These are phyloP conservation scores for Pituophis catenifer DNA, from an alignment of 2,113 vertebrate genomes.

Conservation along the genomic window DNA sequence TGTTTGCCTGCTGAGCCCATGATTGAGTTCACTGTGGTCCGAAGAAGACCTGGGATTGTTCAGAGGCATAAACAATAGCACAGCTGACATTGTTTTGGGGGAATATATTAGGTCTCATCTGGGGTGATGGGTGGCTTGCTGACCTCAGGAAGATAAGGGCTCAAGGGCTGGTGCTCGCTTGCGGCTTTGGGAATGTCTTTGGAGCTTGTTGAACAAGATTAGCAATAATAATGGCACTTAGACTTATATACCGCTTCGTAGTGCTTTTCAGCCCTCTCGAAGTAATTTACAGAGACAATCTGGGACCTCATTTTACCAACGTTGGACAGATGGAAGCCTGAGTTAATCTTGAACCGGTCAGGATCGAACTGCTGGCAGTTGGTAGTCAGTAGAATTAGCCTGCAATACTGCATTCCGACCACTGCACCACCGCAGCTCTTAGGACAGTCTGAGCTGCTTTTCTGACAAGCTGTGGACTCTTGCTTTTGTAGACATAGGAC, in stretches of 20 bases:
- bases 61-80: background rate
- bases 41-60: background rate
- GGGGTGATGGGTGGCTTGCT: background rate
- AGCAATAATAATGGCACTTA: too few species aligned
- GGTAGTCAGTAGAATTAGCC: too few species aligned
- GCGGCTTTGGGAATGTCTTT: background rate
- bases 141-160: background rate
- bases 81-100: background rate
- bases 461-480: background rate
- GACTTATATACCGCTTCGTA: too few species aligned
- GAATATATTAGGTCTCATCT: background rate
- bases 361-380: too few species aligned
- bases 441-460: background rate
- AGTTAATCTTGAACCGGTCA: too few species aligned
- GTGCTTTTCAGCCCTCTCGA: too few species aligned
- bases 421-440: too few species aligned
- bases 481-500: conserved; percentile 27
- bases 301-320: too few species aligned
- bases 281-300: too few species aligned
- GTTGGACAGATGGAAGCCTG: too few species aligned
- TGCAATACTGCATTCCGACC: too few species aligned
- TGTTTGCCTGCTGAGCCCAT: background rate
- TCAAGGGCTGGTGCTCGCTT: background rate
- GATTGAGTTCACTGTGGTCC: background rate
- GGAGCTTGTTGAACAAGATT: background rate